These are phyloP conservation scores for Catostylus mosaicus DNA, from an alignment of 30 jellyfish, hydroid and myxozoan species.

Conservation along the genomic window DNA sequence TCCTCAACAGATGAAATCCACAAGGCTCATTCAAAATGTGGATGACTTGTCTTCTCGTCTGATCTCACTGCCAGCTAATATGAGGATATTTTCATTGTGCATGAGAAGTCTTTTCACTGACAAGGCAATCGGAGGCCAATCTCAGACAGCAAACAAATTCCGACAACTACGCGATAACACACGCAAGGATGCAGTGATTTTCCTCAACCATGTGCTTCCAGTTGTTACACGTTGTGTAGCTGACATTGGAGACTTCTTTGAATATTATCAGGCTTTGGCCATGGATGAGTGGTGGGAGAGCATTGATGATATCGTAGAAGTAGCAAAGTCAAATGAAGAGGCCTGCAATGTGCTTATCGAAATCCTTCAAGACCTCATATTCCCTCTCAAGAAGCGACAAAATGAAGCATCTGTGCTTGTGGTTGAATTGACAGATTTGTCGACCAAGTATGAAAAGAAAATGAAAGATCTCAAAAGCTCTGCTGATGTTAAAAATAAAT, in stretches of 20 bases:
- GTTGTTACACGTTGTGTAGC: slow-evolving; percentile 23
- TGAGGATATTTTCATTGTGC: slow-evolving; percentile 44
- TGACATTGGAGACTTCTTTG: slow-evolving; percentile 32
- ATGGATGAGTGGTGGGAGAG: slow-evolving; percentile 62
- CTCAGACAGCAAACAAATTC: slow-evolving; percentile 18
- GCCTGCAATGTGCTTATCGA: slow-evolving; percentile 45
- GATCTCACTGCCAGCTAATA: not conserved
- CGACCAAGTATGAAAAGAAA: slow-evolving; percentile 37
- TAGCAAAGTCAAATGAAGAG: slow-evolving; percentile 25
- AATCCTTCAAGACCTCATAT: slow-evolving; percentile 31
- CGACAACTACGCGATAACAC: slow-evolving; percentile 23
- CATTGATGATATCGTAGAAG: slow-evolving; percentile 41
- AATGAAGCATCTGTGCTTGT: slow-evolving; percentile 25
- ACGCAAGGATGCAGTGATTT: slow-evolving; percentile 46
- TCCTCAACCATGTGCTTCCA: slow-evolving; percentile 39
- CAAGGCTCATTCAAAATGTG: no score
- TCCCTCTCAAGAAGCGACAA: slow-evolving; percentile 32
- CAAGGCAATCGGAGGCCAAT: slow-evolving; percentile 16
- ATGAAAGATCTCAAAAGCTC: not conserved
- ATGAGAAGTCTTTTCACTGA: slow-evolving; percentile 46
- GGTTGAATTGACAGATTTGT: slow-evolving; percentile 27
- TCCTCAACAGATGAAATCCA: no score
- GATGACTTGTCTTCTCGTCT: no score
- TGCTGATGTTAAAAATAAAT: slow-evolving; percentile 3
- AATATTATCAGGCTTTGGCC: slow-evolving; percentile 18